Evolutionary conservation across 2,113 vertebrate species (phyloP), one percentile per base, ranked within the genome.

Genomic region (Ceuthmochares aereus): DNA sequence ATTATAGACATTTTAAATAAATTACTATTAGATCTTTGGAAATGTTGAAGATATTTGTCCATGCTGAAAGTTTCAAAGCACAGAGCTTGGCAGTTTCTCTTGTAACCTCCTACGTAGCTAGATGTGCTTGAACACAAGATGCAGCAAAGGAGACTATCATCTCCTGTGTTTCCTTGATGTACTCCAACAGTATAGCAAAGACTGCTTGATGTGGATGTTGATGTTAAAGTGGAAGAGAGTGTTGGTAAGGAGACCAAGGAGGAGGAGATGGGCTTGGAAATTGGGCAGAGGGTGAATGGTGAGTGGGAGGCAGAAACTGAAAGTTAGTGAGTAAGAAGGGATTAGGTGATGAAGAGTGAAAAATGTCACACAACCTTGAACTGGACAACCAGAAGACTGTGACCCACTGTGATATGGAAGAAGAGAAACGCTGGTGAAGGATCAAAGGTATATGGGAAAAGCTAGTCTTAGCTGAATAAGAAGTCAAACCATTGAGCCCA

Each of bases 231-330:
- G 42, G 14, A 59, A 34, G 32, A 42, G 17, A 29, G 9, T 16
- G 12, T 30, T 43, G 62, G 49, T 51, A 47, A 78, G 21, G 7
- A 84, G 34, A 10, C 30, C n/a, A n/a, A 32, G 16, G 42, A 84
- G 40, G n/a, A 64, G 11, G 27, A 4, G 14, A 62, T 0, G 0
- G 27, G 62, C 20, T 7, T 49, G 43, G 70, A 60, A 79, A 63
- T 0, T 8, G 8, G 40, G 36, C 26, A 77, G 42, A 58, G 13
- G 7, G 1, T 10, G 23, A 67, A 66, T 1, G 12, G 9, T 14
- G 36, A 75, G 43, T 55, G 12, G 29, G 25, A 87, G 70, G 30
- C 12, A 27, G 20, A 54, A 76, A 7, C 0, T n/a, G 51, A 58
- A 79, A 77, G 9, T 30, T 12, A n/a, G 21, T 20, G 30, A 6